phyloP scores from a whole-genome alignment of 2,888 invertebrate species.

The Phortica okadai region DNA sequence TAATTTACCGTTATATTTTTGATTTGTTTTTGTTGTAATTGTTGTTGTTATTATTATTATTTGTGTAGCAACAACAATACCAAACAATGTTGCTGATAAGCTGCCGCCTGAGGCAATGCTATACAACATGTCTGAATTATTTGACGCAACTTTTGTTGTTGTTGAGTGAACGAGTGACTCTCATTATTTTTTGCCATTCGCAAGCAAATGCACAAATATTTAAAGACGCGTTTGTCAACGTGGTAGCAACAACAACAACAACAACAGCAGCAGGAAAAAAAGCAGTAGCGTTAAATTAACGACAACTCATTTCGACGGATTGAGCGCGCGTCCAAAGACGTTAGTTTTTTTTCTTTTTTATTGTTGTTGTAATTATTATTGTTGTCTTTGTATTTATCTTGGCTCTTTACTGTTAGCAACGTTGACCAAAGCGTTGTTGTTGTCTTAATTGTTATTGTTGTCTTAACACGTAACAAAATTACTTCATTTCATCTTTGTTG shows the following conservation, averaged over 20 bases:
- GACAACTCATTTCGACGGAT: not conserved
- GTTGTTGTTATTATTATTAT: not conserved
- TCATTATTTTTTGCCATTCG: not conserved
- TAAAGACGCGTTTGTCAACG: not conserved
- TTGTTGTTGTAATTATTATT: conserved; percentile 13
- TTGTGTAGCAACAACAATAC: conserved; percentile 19
- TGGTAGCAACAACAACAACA: conserved; percentile 1
- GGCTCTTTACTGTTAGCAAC: not conserved
- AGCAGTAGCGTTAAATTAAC: not conserved
- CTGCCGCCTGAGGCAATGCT: conserved; percentile 19
- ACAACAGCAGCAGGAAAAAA: not conserved
- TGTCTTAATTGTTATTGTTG: not conserved
- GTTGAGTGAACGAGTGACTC: not conserved
- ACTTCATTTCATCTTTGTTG: conserved; percentile 12
- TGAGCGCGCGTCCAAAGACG: too few species aligned
- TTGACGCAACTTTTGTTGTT: conserved; percentile 46
- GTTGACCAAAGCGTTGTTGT: conserved; percentile 1
- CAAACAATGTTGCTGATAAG: conserved; percentile 1
- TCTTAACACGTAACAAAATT: conserved; percentile 11
- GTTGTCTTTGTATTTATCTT: not conserved
- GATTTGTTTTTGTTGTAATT: conserved; percentile 20
- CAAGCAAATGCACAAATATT: conserved; percentile 4
- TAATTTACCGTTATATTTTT: too few species aligned
- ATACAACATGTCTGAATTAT: conserved; percentile 32
- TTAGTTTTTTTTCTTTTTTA: not conserved